Conservation (phyloP, 30 jellyfish, hydroid and myxozoan genomes). For the Chrysaora quinquecirrha region DNA sequence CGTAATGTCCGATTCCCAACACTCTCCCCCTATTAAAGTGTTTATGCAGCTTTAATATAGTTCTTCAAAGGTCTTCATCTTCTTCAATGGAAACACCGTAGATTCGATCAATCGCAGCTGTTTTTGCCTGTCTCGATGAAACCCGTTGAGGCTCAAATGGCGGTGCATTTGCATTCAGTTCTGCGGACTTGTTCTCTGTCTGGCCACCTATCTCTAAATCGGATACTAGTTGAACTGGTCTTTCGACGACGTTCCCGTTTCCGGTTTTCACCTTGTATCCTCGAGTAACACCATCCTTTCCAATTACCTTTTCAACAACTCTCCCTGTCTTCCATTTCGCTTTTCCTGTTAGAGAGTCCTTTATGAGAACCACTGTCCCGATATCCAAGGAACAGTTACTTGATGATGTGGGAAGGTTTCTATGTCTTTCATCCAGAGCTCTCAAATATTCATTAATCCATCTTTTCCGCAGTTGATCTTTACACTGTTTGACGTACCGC, state of each 20-base stretch:
- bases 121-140: no score
- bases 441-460: slow-evolving; percentile 37
- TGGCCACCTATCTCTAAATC: slow-evolving; percentile 40
- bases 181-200: neutral
- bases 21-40: no score
- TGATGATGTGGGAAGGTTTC: slow-evolving; percentile 12
- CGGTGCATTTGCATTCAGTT: no score
- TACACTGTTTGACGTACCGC: slow-evolving; percentile 38
- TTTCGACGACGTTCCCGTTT: slow-evolving; percentile 53
- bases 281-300: slow-evolving; percentile 46
- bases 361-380: slow-evolving; percentile 46
- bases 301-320: slow-evolving; percentile 24
- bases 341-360: slow-evolving; percentile 36
- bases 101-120: no score
- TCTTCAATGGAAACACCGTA: no score
- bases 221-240: slow-evolving; percentile 39
- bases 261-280: slow-evolving; percentile 49
- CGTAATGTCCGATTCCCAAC: no score
- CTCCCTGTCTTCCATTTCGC: slow-evolving; percentile 53
- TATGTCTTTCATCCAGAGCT: slow-evolving; percentile 49
- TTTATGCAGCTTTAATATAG: no score
- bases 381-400: neutral
- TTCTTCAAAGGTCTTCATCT: no score
- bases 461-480: slow-evolving; percentile 40
- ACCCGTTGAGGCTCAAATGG: no score